These are phyloP conservation scores for Teinopalpus imperialis DNA, from an alignment of 2,888 invertebrate genomes.

Conservation along the genomic window DNA sequence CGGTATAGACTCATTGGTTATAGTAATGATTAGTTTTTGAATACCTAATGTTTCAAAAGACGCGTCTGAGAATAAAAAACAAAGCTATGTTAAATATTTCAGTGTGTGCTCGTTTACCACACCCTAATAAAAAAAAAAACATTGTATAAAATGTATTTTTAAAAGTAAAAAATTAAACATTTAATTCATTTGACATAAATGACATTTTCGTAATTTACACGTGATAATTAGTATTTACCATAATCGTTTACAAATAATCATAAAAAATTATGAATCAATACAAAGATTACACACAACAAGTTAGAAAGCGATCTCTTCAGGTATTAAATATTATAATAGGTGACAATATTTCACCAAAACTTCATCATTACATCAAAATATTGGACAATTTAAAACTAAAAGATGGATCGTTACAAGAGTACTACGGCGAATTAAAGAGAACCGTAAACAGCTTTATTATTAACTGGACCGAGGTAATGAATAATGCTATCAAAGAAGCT, in stretches of 20 bases:
- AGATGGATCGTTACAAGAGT: constrained; percentile 46
- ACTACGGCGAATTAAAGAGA: constrained; percentile 53
- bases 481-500: constrained; percentile 42
- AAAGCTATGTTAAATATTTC: too few species aligned
- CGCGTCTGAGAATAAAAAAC: too few species aligned
- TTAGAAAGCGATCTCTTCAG: constrained; percentile 42
- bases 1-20: too few species aligned
- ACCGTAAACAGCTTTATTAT: constrained; percentile 46
- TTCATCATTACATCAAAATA: constrained; percentile 42
- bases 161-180: too few species aligned
- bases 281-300: constrained; percentile 48
- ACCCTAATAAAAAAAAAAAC: too few species aligned
- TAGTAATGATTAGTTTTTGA: too few species aligned
- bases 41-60: too few species aligned
- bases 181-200: too few species aligned
- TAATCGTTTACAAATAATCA: neutral
- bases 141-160: too few species aligned
- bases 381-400: constrained; percentile 40
- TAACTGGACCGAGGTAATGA: constrained; percentile 45
- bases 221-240: too few species aligned
- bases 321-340: constrained; percentile 43
- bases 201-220: too few species aligned
- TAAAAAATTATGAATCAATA: constrained; percentile 42
- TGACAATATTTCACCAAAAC: constrained; percentile 41
- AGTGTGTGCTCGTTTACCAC: too few species aligned